These are phyloP conservation scores for Mus spicilegus DNA, from an alignment of 2,113 vertebrate genomes.

Conservation along the genomic window DNA sequence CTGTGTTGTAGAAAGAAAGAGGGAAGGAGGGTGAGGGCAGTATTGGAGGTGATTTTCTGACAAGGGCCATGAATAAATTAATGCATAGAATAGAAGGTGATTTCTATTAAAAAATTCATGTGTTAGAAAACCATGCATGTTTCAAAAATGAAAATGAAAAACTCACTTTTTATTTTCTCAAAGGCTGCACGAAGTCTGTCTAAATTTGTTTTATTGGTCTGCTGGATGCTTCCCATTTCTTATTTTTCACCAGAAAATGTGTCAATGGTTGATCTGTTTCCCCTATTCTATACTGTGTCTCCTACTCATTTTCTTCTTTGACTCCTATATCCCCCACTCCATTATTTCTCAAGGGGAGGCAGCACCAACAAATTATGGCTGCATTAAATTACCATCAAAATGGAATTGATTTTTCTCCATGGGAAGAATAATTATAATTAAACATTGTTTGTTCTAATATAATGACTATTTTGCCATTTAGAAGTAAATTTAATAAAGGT, in stretches of 20 bases:
- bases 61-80: neutral
- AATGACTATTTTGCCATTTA: neutral
- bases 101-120: neutral
- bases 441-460: neutral
- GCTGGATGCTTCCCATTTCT: neutral
- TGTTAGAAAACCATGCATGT: neutral
- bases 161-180: neutral
- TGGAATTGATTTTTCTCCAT: neutral
- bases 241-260: neutral
- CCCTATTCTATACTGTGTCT: neutral
- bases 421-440: neutral
- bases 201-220: neutral
- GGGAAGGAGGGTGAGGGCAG: accelerated
- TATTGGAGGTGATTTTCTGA: neutral
- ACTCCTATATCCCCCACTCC: neutral
- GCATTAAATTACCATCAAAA: neutral
- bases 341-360: neutral
- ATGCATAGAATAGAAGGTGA: neutral
- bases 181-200: neutral
- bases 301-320: neutral
- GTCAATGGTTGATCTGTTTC: neutral
- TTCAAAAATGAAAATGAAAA: neutral
- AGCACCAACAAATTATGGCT: neutral
- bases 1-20: neutral
- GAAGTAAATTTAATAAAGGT: neutral